Evolutionary conservation across 2,113 vertebrate genomes (phyloP).

Genomic region (Sturnus vulgaris): DNA sequence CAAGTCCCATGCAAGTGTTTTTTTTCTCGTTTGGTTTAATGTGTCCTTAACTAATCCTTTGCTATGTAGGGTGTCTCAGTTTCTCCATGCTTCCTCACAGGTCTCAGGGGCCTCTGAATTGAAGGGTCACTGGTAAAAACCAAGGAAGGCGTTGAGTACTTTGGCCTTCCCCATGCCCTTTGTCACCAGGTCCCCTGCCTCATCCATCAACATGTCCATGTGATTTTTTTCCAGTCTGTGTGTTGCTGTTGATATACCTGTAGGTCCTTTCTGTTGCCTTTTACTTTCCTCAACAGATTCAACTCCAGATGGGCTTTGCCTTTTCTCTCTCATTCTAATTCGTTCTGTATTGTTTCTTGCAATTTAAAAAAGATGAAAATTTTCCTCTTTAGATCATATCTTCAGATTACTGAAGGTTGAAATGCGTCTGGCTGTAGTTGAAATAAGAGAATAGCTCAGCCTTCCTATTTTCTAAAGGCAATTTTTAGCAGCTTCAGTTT

Average conservation of each 20-base stretch:
- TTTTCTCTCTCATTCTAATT: background rate
- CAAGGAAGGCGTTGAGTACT: background rate
- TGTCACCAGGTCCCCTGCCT: background rate
- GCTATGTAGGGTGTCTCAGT: background rate
- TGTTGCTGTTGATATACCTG: background rate
- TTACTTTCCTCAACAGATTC: background rate
- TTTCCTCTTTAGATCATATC: background rate
- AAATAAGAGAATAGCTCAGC: background rate
- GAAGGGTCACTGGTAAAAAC: background rate
- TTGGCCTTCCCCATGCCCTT: rapidly evolving
- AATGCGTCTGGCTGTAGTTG: background rate
- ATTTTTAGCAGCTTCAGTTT: background rate
- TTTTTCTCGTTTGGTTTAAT: background rate
- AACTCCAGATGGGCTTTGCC: background rate
- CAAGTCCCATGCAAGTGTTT: background rate
- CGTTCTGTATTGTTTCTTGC: background rate
- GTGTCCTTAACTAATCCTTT: background rate
- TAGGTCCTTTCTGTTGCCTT: background rate
- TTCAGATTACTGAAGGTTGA: background rate
- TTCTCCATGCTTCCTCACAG: background rate
- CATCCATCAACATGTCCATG: background rate
- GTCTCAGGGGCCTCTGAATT: background rate
- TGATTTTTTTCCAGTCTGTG: background rate
- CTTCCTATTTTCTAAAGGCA: background rate
- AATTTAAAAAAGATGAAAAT: background rate